These are phyloP conservation scores for Stratiomys singularior DNA, from an alignment of 2,888 invertebrate genomes.

Conservation along the genomic window DNA sequence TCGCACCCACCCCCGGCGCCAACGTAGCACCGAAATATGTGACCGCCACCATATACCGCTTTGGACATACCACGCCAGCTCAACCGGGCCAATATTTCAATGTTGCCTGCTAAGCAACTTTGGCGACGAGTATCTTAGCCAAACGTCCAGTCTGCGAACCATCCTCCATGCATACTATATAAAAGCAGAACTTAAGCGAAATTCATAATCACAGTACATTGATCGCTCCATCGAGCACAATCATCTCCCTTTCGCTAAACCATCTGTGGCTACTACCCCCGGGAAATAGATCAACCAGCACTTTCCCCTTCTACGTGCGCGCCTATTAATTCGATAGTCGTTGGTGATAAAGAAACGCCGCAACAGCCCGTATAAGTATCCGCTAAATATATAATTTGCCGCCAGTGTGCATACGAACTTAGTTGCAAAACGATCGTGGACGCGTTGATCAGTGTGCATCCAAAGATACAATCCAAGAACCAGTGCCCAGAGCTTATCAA, in stretches of 20 bases:
- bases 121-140: slow-evolving; percentile 9
- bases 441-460: slow-evolving; percentile 24
- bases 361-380: slow-evolving; percentile 6
- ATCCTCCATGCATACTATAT: slow-evolving; percentile 44
- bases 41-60: neutral
- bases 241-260: slow-evolving; percentile 34
- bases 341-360: slow-evolving; percentile 28
- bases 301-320: neutral
- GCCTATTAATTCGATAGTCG: slow-evolving; percentile 24
- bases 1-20: neutral
- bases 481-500: too few species aligned
- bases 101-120: neutral
- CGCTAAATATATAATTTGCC: neutral
- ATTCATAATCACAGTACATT: slow-evolving; percentile 52
- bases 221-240: slow-evolving; percentile 51
- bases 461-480: neutral
- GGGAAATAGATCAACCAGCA: slow-evolving; percentile 25
- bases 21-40: neutral
- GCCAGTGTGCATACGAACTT: slow-evolving; percentile 31
- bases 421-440: slow-evolving; percentile 41
- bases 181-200: slow-evolving; percentile 52
- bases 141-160: neutral
- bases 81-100: slow-evolving; percentile 16
- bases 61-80: slow-evolving; percentile 1
- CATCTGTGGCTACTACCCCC: neutral